Evolutionary conservation across 2,888 invertebrate genomes (phyloP).

Genomic region (Macrophya alboannulata): DNA sequence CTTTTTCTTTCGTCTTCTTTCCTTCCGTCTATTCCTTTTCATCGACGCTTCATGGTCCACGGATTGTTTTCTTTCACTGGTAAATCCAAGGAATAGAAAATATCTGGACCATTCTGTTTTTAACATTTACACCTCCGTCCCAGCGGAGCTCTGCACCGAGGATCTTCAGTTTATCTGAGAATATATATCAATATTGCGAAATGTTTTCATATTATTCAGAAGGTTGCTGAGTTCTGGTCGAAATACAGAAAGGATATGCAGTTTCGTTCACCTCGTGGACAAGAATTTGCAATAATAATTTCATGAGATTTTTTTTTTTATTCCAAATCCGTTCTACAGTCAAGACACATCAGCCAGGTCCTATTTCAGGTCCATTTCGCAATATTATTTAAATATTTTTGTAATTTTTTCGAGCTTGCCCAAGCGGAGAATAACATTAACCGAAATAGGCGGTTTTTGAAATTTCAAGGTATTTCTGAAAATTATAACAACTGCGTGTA

Average conservation of each 20-base stretch:
- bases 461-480: background rate
- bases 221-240: background rate
- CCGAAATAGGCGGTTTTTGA: background rate
- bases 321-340: background rate
- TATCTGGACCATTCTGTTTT: background rate
- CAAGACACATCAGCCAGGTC: background rate
- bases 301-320: background rate
- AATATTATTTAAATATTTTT: background rate
- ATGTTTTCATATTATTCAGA: constrained; percentile 6
- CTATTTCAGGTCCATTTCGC: background rate
- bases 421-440: background rate
- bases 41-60: background rate
- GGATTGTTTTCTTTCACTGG: constrained; percentile 23
- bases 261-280: background rate
- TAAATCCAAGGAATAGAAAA: constrained; percentile 15
- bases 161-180: background rate
- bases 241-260: background rate
- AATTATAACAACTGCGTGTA: constrained; percentile 8
- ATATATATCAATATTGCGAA: background rate
- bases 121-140: background rate
- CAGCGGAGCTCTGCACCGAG: background rate
- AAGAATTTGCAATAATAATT: background rate
- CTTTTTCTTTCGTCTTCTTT: background rate
- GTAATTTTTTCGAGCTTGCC: background rate
- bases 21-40: background rate